phyloP scores from a whole-genome alignment of 2,797 vertebrate genomes.

The Menidia menidia region DNA sequence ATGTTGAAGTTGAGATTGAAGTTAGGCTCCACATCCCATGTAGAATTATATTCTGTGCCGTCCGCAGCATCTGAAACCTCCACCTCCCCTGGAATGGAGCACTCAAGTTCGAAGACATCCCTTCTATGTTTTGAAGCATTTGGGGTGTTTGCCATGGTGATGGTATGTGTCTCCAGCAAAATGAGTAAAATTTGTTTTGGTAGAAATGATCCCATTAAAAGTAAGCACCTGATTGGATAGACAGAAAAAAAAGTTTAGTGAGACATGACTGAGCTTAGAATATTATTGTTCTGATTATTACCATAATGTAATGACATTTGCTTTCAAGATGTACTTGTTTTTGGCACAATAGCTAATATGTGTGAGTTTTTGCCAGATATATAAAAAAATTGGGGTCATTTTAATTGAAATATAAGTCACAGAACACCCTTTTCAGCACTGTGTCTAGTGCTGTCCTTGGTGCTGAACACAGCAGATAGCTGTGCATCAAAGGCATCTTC shows the following conservation, averaged over 20 bases:
- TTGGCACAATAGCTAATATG: no score
- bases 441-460: no score
- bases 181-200: not conserved
- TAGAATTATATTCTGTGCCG: slow-evolving; percentile 18
- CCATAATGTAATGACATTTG: not conserved
- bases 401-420: no score
- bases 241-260: slow-evolving; percentile 1
- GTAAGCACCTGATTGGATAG: slow-evolving; percentile 30
- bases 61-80: not conserved
- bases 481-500: no score
- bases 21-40: slow-evolving; percentile 51
- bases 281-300: not conserved
- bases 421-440: no score
- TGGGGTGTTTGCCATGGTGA: slow-evolving; percentile 49
- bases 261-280: not conserved
- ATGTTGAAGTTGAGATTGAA: slow-evolving; percentile 64
- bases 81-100: not conserved
- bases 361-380: no score
- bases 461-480: no score
- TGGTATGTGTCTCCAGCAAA: not conserved
- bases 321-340: no score
- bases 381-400: no score
- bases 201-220: not conserved
- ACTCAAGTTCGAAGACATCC: slow-evolving; percentile 16
- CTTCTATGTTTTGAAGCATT: slow-evolving; percentile 9